phyloP scores from a whole-genome alignment of 2,113 vertebrate species.

The Eptesicus fuscus region DNA sequence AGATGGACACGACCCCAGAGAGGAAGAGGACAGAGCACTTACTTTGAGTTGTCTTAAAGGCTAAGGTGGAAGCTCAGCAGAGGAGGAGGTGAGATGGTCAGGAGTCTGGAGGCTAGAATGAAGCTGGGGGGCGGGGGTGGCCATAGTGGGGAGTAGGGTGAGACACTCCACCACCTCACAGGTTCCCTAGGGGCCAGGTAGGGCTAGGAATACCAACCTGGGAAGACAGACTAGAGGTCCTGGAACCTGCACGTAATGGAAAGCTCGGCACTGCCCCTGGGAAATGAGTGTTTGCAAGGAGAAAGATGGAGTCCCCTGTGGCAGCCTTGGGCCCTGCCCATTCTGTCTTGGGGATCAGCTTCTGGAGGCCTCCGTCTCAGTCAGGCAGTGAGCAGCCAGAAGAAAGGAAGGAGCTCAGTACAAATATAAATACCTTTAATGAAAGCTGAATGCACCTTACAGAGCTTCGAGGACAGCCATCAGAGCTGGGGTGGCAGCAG shows the following conservation, averaged over 20 bases:
- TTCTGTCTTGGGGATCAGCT: not conserved
- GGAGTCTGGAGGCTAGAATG: not conserved
- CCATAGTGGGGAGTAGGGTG: not conserved
- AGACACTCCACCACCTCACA: not conserved
- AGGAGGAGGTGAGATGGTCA: not conserved
- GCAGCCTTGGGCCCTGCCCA: not conserved
- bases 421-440: constrained; percentile 85
- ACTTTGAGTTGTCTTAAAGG: constrained; percentile 2
- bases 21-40: not conserved
- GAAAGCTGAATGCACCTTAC: constrained; percentile 36
- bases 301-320: constrained; percentile 36
- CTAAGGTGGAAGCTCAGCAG: not conserved
- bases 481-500: not conserved
- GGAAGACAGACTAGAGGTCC: not conserved
- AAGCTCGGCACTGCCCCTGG: constrained; percentile 7
- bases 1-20: not conserved
- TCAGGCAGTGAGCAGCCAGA: not conserved
- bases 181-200: not conserved
- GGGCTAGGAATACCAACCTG: not conserved
- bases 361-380: not conserved
- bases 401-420: constrained; percentile 76
- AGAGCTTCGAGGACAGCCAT: not conserved
- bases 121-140: not conserved
- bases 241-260: constrained; percentile 36
- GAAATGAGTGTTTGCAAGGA: constrained; percentile 42